A percentile compares a stretch with the other conserved stretches of the same genome.
These are phyloP conservation scores for Donacobius atricapilla DNA, from an alignment of 2,113 vertebrate species.

Conservation along the genomic window DNA sequence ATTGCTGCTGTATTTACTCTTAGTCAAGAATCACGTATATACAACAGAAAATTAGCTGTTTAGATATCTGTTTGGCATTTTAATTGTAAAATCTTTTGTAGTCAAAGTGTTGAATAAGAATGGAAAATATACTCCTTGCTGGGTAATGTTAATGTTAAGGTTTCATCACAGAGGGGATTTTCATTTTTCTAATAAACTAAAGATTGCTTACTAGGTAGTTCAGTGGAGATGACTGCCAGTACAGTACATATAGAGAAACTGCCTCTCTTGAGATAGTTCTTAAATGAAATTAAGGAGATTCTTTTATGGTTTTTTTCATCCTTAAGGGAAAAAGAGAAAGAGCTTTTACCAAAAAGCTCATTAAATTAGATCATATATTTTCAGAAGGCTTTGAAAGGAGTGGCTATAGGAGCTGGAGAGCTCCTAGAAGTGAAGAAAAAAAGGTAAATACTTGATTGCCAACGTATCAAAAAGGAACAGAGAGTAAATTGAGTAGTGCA, in stretches of 20 bases:
- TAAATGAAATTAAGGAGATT: not conserved
- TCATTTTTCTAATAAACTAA: not conserved
- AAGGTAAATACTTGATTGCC: not conserved
- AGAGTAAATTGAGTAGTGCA: not conserved
- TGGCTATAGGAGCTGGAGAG: not conserved
- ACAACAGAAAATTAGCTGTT: not conserved
- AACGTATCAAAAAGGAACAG: not conserved
- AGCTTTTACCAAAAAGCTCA: fast-evolving
- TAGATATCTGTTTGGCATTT: not conserved
- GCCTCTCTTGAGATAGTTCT: not conserved
- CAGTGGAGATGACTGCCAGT: not conserved
- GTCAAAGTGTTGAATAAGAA: not conserved
- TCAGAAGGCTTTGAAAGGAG: not conserved
- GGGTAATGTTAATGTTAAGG: not conserved
- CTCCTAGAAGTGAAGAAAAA: not conserved
- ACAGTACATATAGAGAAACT: not conserved
- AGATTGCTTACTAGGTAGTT: not conserved
- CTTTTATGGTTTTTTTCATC: not conserved
- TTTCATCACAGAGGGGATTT: not conserved
- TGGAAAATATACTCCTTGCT: not conserved
- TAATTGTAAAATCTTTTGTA: not conserved
- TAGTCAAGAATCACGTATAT: not conserved
- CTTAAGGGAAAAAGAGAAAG: not conserved
- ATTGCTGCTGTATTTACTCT: not conserved
- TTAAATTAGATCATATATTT: not conserved